These are phyloP conservation scores for Balanococcus diminutus DNA, from an alignment of 2,888 invertebrate genomes.

Conservation along the genomic window DNA sequence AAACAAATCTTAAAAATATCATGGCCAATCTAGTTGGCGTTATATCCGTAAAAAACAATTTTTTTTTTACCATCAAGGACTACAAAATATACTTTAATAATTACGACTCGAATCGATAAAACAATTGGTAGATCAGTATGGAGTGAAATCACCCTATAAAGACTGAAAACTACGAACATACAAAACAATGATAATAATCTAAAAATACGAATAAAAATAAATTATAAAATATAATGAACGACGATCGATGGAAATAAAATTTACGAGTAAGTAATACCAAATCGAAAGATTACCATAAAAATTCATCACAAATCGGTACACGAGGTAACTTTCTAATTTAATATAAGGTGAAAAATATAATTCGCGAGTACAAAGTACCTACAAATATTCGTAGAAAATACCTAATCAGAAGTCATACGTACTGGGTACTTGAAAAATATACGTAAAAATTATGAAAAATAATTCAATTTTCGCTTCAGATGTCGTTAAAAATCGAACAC, in stretches of 20 bases:
- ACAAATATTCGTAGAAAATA: too few species aligned
- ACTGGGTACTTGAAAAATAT: too few species aligned
- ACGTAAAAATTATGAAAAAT: too few species aligned
- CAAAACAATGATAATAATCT: neutral
- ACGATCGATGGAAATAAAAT: neutral
- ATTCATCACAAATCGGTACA: slow-evolving; percentile 2
- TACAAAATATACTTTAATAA: too few species aligned
- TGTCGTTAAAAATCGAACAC: neutral
- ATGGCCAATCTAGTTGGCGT: neutral
- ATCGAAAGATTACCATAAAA: neutral
- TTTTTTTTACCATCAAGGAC: too few species aligned
- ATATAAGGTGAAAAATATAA: too few species aligned
- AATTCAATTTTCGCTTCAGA: neutral
- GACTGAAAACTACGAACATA: neutral
- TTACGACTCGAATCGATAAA: too few species aligned
- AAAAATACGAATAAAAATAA: neutral
- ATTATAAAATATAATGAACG: neutral
- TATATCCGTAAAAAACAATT: neutral
- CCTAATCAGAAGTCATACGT: too few species aligned
- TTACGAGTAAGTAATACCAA: neutral
- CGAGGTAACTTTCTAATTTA: neutral
- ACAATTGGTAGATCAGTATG: neutral
- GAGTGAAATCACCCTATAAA: too few species aligned
- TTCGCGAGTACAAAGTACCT: too few species aligned
- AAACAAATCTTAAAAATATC: neutral